Percentiles rank a stretch among this genome's conserved stretches.
These are phyloP conservation scores for Megaceryle alcyon DNA, from an alignment of 2,797 vertebrate species.

Conservation along the genomic window DNA sequence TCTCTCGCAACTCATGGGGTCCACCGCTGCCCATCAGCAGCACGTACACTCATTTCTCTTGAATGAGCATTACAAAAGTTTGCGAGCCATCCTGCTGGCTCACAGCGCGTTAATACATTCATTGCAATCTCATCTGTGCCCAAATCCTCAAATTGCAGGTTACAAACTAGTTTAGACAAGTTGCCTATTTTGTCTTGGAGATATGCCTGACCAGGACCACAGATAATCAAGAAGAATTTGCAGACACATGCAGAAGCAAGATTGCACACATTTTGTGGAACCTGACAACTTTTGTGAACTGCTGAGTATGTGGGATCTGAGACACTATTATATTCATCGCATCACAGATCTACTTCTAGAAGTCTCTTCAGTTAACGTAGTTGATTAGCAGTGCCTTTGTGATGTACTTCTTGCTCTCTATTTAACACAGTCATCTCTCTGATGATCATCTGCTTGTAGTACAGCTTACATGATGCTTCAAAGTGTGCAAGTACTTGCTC, in stretches of 20 bases:
- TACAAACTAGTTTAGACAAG: conserved; percentile 12
- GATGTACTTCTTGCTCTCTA: background rate
- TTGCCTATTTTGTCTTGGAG: background rate
- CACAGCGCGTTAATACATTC: background rate
- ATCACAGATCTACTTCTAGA: background rate
- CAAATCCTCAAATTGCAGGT: background rate
- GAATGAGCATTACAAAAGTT: background rate
- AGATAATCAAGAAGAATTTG: background rate
- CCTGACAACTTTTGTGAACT: background rate
- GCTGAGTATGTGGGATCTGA: background rate
- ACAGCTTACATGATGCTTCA: background rate
- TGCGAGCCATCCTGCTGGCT: background rate
- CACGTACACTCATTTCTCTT: background rate
- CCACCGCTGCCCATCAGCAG: background rate
- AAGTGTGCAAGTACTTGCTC: background rate
- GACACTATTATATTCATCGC: background rate
- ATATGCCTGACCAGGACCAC: background rate
- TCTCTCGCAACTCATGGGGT: background rate
- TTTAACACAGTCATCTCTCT: background rate
- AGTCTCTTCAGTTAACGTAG: background rate
- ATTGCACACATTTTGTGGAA: background rate
- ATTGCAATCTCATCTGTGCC: background rate
- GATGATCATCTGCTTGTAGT: background rate
- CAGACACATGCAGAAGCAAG: background rate
- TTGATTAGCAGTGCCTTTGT: background rate